A percentile compares a stretch with the other conserved stretches of the same genome.
These are phyloP conservation scores for Parasteatoda lunata DNA, from an alignment of 2,888 invertebrate genomes.

Conservation along the genomic window DNA sequence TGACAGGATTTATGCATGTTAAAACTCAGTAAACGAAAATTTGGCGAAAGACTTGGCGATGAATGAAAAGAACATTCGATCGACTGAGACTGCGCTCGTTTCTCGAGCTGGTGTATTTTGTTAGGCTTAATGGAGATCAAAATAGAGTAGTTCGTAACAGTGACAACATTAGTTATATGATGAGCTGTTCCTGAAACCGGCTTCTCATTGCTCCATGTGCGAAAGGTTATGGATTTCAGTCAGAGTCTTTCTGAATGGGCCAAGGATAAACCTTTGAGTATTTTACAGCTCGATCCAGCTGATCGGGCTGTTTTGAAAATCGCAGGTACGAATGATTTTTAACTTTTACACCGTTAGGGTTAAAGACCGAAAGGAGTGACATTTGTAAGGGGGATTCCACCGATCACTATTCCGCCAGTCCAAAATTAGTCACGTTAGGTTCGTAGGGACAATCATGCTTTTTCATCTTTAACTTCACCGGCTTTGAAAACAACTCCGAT, in stretches of 20 bases:
- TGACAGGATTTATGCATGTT: background rate
- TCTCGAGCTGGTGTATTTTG: slow-evolving; percentile 35
- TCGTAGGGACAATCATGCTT: background rate
- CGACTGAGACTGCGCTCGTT: slow-evolving; percentile 22
- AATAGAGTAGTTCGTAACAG: slow-evolving; percentile 48
- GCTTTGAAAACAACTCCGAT: background rate
- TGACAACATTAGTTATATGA: slow-evolving; percentile 24
- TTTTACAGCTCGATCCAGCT: slow-evolving; percentile 96
- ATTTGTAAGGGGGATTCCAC: slow-evolving; percentile 42
- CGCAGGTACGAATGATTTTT: slow-evolving; percentile 84
- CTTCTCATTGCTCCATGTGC: slow-evolving; percentile 37
- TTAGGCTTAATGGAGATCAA: slow-evolving; percentile 66
- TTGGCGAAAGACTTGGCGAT: slow-evolving; percentile 61
- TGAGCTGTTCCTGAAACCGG: slow-evolving; percentile 51
- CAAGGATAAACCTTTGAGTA: slow-evolving; percentile 94
- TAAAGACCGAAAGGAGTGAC: slow-evolving; percentile 50
- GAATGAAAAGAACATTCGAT: slow-evolving; percentile 34
- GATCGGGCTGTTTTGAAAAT: slow-evolving; percentile 96
- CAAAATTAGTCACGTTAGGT: slow-evolving; percentile 59
- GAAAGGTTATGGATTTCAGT: slow-evolving; percentile 69
- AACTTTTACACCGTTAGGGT: slow-evolving; percentile 50
- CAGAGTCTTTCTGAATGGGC: slow-evolving; percentile 95
- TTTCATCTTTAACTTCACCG: background rate
- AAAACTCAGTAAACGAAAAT: slow-evolving; percentile 21
- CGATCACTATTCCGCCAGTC: slow-evolving; percentile 21